A percentile compares a stretch with the other conserved stretches of the same genome.
These are phyloP conservation scores for Rhineura floridana DNA, from an alignment of 2,113 vertebrate genomes.

Conservation along the genomic window DNA sequence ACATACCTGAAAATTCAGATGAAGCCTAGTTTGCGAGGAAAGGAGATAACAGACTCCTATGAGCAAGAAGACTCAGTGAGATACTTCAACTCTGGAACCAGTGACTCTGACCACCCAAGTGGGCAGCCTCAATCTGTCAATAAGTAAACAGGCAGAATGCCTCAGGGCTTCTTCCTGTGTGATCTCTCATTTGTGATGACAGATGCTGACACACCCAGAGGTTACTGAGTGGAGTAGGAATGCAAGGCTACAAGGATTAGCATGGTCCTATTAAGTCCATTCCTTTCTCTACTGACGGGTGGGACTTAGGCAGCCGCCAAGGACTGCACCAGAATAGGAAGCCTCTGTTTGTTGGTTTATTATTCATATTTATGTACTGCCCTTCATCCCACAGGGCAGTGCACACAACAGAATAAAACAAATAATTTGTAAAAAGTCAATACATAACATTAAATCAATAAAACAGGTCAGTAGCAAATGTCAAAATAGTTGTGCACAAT, in stretches of 20 bases:
- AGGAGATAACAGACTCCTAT: not conserved
- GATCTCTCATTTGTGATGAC: not conserved
- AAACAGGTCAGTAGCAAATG: too few species aligned
- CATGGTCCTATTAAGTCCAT: too few species aligned
- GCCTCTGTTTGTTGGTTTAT: not conserved
- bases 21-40: not conserved
- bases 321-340: not conserved
- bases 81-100: not conserved
- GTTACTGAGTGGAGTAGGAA: not conserved
- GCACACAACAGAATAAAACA: too few species aligned
- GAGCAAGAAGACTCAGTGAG: not conserved
- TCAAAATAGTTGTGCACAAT: too few species aligned
- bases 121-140: not conserved
- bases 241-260: not conserved
- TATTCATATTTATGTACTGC: too few species aligned
- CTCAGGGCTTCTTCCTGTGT: not conserved
- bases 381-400: too few species aligned
- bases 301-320: not conserved
- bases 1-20: not conserved
- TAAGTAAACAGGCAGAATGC: not conserved
- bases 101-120: not conserved
- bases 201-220: not conserved
- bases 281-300: not conserved
- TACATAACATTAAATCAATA: too few species aligned
- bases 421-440: too few species aligned